Conservation (phyloP, 2,113 vertebrate genomes). For the Ivindomyrus marchei region DNA sequence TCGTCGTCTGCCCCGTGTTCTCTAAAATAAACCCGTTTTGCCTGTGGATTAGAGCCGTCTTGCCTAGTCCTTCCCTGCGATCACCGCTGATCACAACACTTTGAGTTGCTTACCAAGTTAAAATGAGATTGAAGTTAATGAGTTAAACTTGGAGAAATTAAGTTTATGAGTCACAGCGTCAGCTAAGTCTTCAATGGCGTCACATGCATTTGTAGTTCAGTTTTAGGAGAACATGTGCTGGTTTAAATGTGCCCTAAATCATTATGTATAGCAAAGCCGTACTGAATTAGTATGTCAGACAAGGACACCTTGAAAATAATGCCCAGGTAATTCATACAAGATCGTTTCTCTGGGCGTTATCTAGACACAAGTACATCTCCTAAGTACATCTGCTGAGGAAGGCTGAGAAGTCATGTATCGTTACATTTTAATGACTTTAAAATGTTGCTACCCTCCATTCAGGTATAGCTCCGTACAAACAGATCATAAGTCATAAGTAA, state of each 20-base stretch:
- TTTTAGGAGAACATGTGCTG: not conserved
- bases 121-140: not conserved
- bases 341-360: not conserved
- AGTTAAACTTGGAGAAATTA: not conserved
- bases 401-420: not conserved
- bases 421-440: not conserved
- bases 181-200: not conserved
- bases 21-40: too few species aligned
- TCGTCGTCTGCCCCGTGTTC: too few species aligned
- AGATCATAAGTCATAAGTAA: not conserved
- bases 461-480: not conserved
- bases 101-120: not conserved
- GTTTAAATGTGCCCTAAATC: not conserved
- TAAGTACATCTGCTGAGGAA: not conserved
- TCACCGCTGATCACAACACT: too few species aligned
- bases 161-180: not conserved
- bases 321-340: not conserved
- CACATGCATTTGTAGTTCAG: not conserved
- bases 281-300: not conserved
- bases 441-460: not conserved
- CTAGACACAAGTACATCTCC: not conserved
- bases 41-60: too few species aligned
- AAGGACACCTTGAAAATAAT: not conserved
- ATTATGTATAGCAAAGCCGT: not conserved
- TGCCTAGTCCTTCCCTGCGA: too few species aligned